Conservation (phyloP, 2,113 vertebrate genomes). For the Semicossyphus pulcher region DNA sequence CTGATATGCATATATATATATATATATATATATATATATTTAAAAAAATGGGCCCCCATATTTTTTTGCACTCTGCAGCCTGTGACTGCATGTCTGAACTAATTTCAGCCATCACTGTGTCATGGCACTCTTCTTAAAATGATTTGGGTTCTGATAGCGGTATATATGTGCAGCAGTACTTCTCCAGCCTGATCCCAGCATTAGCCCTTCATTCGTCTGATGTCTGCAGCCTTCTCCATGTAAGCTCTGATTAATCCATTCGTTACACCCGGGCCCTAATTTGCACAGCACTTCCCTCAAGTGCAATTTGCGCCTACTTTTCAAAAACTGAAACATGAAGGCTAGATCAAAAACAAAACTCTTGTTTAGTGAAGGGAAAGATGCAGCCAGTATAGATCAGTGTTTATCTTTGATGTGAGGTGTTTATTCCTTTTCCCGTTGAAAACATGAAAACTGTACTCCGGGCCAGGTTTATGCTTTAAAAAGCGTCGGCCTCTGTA, state of each 20-base stretch:
- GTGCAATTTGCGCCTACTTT: constrained; percentile 41
- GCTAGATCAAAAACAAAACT: constrained; percentile 38
- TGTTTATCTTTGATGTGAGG: constrained; percentile 38
- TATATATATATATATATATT: too few relatives aligned
- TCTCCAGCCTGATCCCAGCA: constrained; percentile 14
- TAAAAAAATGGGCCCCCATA: too few relatives aligned
- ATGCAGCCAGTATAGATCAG: constrained; percentile 18
- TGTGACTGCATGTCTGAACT: too few relatives aligned
- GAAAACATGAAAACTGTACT: constrained; percentile 27
- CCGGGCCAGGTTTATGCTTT: constrained; percentile 31
- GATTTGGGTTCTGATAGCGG: constrained; percentile 25
- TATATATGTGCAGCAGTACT: constrained; percentile 11
- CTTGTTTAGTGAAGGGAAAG: constrained; percentile 16
- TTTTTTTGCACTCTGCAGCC: neutral
- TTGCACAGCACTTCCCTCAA: constrained; percentile 57
- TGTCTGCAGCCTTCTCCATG: constrained; percentile 37
- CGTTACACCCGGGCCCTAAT: constrained; percentile 44
- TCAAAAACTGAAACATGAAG: constrained; percentile 27
- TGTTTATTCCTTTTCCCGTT: constrained; percentile 24
- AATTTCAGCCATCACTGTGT: neutral
- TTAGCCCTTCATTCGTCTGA: constrained; percentile 35
- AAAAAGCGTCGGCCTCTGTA: constrained; percentile 3
- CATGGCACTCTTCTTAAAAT: constrained; percentile 4
- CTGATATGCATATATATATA: too few relatives aligned
- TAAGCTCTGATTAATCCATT: constrained; percentile 60